Evolutionary conservation across 2,888 invertebrate genomes (phyloP).

Genomic region (Drosophila prostipennis): DNA sequence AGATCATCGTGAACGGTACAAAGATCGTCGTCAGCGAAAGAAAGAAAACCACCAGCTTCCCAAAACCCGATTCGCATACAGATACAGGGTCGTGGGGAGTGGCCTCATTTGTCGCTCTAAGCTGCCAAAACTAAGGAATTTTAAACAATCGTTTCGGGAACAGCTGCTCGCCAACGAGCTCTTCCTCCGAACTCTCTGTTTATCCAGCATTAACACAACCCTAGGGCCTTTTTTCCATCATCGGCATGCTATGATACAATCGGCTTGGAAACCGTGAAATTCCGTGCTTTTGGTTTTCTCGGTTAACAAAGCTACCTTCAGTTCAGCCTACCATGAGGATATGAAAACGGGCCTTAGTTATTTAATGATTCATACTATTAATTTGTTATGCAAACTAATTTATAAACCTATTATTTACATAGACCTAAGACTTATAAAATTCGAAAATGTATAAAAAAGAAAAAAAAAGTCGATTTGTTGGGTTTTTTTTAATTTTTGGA

Average conservation of each 20-base stretch:
- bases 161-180: constrained; percentile 9
- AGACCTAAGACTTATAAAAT: constrained; percentile 22
- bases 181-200: constrained; percentile 2
- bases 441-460: constrained; percentile 5
- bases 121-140: constrained; percentile 34
- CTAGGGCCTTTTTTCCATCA: constrained; percentile 1
- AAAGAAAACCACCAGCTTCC: constrained; percentile 33
- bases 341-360: constrained; percentile 26
- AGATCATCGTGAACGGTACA: constrained; percentile 2
- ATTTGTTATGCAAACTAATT: constrained; percentile 73
- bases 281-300: too few species aligned
- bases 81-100: constrained; percentile 18
- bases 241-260: not conserved
- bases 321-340: not conserved
- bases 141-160: constrained; percentile 14
- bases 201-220: constrained; percentile 59
- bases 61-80: constrained; percentile 12
- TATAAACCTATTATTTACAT: constrained; percentile 60
- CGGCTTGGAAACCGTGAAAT: too few species aligned
- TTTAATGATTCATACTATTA: constrained; percentile 61
- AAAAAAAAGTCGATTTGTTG: too few species aligned
- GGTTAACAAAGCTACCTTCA: not conserved
- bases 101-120: constrained; percentile 43
- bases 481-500: too few species aligned
- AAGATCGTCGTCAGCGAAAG: constrained; percentile 7